phyloP scores from a whole-genome alignment of 2,113 vertebrate genomes.

The Tupaia chinensis region DNA sequence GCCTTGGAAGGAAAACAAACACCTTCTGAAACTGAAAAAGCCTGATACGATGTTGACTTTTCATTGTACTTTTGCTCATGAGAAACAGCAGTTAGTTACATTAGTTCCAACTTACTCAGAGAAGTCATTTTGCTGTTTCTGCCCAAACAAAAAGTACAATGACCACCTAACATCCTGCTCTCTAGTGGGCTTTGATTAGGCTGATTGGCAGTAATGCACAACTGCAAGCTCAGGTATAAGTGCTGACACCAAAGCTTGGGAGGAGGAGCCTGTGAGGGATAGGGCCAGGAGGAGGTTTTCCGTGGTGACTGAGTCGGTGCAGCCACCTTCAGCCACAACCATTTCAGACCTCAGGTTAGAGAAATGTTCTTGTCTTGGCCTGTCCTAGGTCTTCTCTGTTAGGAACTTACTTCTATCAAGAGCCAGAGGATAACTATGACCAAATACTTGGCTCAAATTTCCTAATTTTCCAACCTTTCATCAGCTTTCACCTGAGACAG shows the following conservation, averaged over 20 bases:
- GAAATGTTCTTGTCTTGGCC: background rate
- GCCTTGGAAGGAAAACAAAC: conserved; percentile 37
- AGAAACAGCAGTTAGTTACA: background rate
- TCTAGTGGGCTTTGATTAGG: background rate
- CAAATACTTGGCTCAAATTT: background rate
- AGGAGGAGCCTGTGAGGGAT: background rate
- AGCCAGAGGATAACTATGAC: background rate
- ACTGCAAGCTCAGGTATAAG: too few relatives aligned
- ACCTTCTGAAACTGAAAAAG: conserved; percentile 30
- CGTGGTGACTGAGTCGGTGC: background rate
- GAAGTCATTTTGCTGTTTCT: background rate
- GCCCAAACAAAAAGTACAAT: background rate
- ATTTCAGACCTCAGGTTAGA: background rate
- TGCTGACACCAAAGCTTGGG: background rate
- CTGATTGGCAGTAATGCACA: background rate
- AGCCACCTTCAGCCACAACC: background rate
- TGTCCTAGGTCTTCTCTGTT: background rate
- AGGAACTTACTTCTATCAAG: background rate
- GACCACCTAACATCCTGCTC: background rate
- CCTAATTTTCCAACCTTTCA: background rate
- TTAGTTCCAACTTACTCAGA: background rate
- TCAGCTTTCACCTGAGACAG: background rate
- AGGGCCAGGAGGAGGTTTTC: background rate
- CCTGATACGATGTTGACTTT: background rate
- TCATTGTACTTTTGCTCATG: background rate